A percentile compares a stretch with the other conserved stretches of the same genome.
Evolutionary conservation across 1,140 invertebrate genomes (phyloP).

Genomic region (Colletes gigas): DNA sequence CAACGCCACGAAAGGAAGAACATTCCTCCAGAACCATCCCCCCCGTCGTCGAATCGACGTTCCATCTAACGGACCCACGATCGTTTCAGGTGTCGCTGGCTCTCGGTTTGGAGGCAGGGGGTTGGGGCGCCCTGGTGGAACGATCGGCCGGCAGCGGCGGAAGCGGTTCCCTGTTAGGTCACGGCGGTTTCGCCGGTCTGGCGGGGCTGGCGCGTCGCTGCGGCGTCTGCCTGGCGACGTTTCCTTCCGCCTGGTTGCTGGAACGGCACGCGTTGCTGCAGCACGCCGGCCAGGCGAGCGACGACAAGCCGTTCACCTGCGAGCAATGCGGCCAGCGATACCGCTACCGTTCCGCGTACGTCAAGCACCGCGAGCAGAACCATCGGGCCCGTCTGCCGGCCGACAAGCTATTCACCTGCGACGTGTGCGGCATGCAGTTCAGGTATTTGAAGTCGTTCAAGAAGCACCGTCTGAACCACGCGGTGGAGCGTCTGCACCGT

Average conservation of each 20-base stretch:
- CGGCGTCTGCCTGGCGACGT: slow-evolving; percentile 89
- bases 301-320: slow-evolving; percentile 95
- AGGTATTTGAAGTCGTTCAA: slow-evolving; percentile 93
- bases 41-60: neutral
- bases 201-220: slow-evolving; percentile 84
- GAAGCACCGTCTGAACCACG: slow-evolving; percentile 93
- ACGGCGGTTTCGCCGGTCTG: slow-evolving; percentile 76
- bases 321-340: slow-evolving; percentile 95
- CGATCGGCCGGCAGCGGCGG: slow-evolving; percentile 68
- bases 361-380: slow-evolving; percentile 93
- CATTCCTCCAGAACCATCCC: neutral
- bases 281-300: slow-evolving; percentile 84
- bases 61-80: slow-evolving; percentile 10
- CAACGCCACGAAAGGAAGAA: too few relatives aligned
- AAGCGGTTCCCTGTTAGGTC: slow-evolving; percentile 80
- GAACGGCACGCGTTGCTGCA: slow-evolving; percentile 90
- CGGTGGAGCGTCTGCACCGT: slow-evolving; percentile 88
- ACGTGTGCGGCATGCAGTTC: slow-evolving; percentile 95
- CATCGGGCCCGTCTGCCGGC: slow-evolving; percentile 91
- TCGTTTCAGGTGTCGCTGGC: slow-evolving; percentile 76
- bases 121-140: slow-evolving; percentile 82
- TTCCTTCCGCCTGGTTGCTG: slow-evolving; percentile 90
- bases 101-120: slow-evolving; percentile 80
- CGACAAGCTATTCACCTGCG: slow-evolving; percentile 93
- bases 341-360: slow-evolving; percentile 92